Percentiles rank a stretch among this genome's conserved stretches.
phyloP scores from a whole-genome alignment of 1,140 invertebrate species.

The Ladona fulva region DNA sequence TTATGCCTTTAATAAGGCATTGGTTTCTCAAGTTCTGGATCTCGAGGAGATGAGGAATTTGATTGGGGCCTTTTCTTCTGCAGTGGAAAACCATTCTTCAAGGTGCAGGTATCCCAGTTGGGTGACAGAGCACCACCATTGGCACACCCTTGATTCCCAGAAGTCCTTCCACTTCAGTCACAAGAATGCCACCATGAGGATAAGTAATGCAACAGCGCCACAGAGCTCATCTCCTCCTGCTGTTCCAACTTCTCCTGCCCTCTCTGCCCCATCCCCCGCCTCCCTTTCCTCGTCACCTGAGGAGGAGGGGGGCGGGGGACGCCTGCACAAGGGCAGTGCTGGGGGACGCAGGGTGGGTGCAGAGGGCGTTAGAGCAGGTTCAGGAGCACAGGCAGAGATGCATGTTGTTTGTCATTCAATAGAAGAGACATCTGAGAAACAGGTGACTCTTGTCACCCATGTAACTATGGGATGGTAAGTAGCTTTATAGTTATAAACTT shows the following conservation, averaged over 20 bases:
- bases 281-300: background rate
- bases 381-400: conserved; percentile 37
- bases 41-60: no score
- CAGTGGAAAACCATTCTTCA: conserved; percentile 45
- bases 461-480: conserved; percentile 66
- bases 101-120: conserved; percentile 66
- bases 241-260: background rate
- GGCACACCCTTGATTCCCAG: conserved; percentile 66
- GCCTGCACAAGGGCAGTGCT: background rate
- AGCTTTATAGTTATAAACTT: no score
- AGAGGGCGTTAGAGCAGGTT: conserved; percentile 20
- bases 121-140: conserved; percentile 64
- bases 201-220: conserved; percentile 35
- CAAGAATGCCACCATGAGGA: conserved; percentile 58
- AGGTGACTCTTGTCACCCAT: conserved; percentile 58
- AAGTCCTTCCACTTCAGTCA: conserved; percentile 64
- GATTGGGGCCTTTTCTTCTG: conserved; percentile 13
- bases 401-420: conserved; percentile 43
- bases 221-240: background rate
- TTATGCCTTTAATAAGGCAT: no score
- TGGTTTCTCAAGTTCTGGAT: no score
- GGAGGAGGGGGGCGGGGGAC: conserved; percentile 14
- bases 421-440: conserved; percentile 42
- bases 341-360: conserved; percentile 15
- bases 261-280: conserved; percentile 24